phyloP scores from a whole-genome alignment of 2,113 vertebrate genomes.

The Pachycephala philippinensis region DNA sequence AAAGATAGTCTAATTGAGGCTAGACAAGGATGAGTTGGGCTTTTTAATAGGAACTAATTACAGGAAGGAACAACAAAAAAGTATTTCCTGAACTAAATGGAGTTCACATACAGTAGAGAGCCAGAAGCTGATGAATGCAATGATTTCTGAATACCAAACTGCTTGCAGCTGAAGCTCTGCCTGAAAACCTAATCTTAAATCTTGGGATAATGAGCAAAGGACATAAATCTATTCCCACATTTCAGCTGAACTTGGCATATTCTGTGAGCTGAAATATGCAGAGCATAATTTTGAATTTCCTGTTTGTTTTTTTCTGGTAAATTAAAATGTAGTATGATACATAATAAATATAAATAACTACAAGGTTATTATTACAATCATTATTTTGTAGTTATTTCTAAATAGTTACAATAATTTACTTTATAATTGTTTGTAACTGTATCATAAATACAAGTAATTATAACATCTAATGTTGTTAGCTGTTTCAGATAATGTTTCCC shows the following conservation, averaged over 20 bases:
- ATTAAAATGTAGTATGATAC: not conserved
- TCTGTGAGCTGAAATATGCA: not conserved
- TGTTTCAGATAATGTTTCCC: conserved; percentile 27
- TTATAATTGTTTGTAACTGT: not conserved
- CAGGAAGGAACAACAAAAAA: not conserved
- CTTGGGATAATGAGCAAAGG: not conserved
- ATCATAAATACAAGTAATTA: conserved; percentile 17
- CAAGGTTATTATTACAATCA: not conserved
- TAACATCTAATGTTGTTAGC: not conserved
- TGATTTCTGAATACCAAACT: not conserved
- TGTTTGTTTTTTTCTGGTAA: not conserved
- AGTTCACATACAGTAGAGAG: not conserved
- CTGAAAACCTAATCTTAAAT: not conserved
- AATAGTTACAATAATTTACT: not conserved
- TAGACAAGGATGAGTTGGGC: not conserved
- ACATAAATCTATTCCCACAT: not conserved
- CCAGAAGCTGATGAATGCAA: not conserved
- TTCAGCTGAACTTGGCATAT: not conserved
- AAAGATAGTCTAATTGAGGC: not conserved
- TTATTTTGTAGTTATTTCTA: not conserved
- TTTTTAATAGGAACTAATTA: conserved; percentile 4
- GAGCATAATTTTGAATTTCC: not conserved
- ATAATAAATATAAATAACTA: not conserved
- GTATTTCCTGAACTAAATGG: not conserved
- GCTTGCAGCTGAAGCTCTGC: not conserved